Conservation (phyloP, 2,888 invertebrate genomes). For the Myathropa florea region DNA sequence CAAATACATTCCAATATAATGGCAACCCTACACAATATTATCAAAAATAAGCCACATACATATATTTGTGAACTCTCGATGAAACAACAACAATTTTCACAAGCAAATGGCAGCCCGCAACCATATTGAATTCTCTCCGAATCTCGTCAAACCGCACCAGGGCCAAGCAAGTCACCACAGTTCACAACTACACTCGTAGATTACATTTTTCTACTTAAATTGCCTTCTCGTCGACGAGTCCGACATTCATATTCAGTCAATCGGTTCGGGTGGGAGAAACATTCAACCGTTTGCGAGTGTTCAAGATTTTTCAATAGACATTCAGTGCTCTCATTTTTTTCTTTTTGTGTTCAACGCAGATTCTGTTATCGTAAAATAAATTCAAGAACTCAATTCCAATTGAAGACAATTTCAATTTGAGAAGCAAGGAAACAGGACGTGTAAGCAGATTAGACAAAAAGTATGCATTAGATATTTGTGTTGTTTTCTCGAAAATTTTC, state of each 20-base stretch:
- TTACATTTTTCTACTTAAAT: conserved; percentile 56
- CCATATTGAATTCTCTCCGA: conserved; percentile 61
- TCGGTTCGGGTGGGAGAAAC: conserved; percentile 69
- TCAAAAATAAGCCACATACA: neutral
- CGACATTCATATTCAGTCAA: conserved; percentile 64
- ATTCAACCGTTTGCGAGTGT: conserved; percentile 65
- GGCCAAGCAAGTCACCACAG: neutral
- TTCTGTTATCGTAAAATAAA: conserved; percentile 49
- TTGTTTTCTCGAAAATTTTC: neutral
- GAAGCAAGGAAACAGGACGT: conserved; percentile 44
- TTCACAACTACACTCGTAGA: neutral
- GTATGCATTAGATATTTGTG: neutral
- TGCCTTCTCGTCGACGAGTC: conserved; percentile 27
- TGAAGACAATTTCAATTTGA: neutral
- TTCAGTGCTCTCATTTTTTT: neutral
- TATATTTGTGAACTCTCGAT: neutral
- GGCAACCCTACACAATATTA: neutral
- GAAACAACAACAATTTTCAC: neutral
- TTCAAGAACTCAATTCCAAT: neutral
- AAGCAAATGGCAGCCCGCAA: conserved; percentile 34
- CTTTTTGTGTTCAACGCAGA: conserved; percentile 10
- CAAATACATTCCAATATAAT: too few species aligned
- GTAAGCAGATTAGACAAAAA: neutral
- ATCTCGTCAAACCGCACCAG: neutral
- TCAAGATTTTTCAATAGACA: conserved; percentile 8